A percentile compares a stretch with the other conserved stretches of the same genome.
phyloP scores from a whole-genome alignment of 2,888 invertebrate genomes.

The Prosopocoilus inquinatus region DNA sequence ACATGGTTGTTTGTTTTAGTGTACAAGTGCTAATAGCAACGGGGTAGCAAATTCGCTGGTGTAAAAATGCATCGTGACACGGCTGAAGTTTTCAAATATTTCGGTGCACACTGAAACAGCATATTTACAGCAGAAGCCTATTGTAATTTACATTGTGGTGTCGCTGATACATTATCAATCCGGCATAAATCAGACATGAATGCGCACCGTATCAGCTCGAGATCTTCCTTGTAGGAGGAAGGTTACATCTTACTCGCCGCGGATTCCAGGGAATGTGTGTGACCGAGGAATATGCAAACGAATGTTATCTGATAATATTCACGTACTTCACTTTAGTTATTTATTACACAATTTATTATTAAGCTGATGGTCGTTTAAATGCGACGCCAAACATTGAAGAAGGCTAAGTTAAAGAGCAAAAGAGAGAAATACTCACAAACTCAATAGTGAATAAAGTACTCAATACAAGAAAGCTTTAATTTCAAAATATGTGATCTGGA shows the following conservation, averaged over 20 bases:
- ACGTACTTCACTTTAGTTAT: conserved; percentile 19
- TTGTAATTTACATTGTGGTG: conserved; percentile 52
- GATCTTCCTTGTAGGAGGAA: conserved; percentile 40
- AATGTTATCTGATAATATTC: conserved; percentile 38
- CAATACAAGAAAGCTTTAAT: no score
- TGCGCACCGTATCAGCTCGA: conserved; percentile 40
- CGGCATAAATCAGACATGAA: conserved; percentile 47
- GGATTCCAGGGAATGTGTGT: conserved; percentile 37
- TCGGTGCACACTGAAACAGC: conserved; percentile 20
- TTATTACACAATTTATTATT: conserved; percentile 7
- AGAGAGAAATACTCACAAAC: no score
- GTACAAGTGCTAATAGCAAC: conserved; percentile 15
- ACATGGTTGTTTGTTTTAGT: conserved; percentile 11
- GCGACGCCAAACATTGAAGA: no score
- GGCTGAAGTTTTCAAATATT: conserved; percentile 19
- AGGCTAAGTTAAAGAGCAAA: no score
- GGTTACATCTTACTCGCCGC: conserved; percentile 44
- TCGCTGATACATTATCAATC: conserved; percentile 50
- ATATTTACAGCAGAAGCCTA: conserved; percentile 47
- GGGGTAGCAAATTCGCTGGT: conserved; percentile 11
- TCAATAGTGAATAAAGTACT: no score
- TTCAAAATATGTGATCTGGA: no score
- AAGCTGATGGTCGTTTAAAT: no score
- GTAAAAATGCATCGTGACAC: conserved; percentile 11
- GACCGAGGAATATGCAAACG: conserved; percentile 37